Conservation (phyloP, 1,140 invertebrate genomes). For the Philaenus spumarius region DNA sequence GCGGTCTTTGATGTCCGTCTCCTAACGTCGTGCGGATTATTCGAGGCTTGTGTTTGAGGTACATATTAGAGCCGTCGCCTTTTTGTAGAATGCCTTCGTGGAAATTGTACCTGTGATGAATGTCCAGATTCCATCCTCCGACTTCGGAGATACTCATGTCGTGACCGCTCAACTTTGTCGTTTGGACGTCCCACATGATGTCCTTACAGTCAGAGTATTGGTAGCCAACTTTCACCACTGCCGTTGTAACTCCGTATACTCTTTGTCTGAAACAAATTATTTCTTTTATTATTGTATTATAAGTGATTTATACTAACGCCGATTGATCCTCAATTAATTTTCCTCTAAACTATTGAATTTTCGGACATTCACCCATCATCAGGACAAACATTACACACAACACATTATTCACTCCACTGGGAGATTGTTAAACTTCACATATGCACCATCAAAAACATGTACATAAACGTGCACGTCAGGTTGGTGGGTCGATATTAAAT, state of each 20-base stretch:
- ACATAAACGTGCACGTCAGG: too few species aligned
- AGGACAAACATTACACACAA: too few species aligned
- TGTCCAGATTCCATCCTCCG: constrained; percentile 94
- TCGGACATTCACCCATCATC: too few species aligned
- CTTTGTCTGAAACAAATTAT: constrained; percentile 60
- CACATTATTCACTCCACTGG: too few species aligned
- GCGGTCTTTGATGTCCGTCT: constrained; percentile 79
- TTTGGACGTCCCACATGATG: constrained; percentile 92
- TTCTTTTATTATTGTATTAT: too few species aligned
- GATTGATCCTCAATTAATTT: too few species aligned
- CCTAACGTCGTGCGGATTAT: constrained; percentile 90
- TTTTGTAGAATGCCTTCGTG: constrained; percentile 96
- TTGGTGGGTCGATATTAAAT: too few species aligned
- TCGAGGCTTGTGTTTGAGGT: constrained; percentile 87
- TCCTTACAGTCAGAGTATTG: constrained; percentile 90
- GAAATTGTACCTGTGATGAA: constrained; percentile 96
- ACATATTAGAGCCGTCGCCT: constrained; percentile 94
- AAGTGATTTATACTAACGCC: too few species aligned
- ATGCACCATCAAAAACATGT: too few species aligned
- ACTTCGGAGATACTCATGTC: constrained; percentile 95
- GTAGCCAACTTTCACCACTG: constrained; percentile 92
- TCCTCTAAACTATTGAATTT: too few species aligned
- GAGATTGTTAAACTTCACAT: too few species aligned
- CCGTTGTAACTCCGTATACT: constrained; percentile 86
- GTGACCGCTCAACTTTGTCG: constrained; percentile 88